A percentile compares a stretch with the other conserved stretches of the same genome.
Evolutionary conservation across 2,888 invertebrate species (phyloP).

Genomic region (Criorhina ranunculi): DNA sequence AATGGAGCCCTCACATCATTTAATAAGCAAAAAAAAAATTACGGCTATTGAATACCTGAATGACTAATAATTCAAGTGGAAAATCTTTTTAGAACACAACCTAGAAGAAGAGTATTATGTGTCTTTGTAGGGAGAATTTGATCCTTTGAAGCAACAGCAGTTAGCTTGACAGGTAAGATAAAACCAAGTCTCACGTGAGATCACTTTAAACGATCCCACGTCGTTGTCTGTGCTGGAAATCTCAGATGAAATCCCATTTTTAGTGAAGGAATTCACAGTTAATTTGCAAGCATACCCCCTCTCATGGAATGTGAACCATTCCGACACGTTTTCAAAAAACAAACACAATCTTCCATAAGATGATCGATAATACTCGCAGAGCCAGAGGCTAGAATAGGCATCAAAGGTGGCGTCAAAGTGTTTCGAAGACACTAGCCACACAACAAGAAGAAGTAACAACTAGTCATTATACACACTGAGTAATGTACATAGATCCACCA

Average conservation of each 20-base stretch:
- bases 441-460: not conserved
- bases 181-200: constrained; percentile 1
- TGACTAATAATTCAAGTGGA: constrained; percentile 71
- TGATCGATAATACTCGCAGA: constrained; percentile 20
- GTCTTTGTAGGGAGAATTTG: constrained; percentile 79
- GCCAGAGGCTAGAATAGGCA: constrained; percentile 10
- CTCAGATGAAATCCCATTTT: constrained; percentile 2
- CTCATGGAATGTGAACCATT: constrained; percentile 11
- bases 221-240: not conserved
- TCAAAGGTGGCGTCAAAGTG: constrained; percentile 19
- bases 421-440: constrained; percentile 19
- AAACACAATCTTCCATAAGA: constrained; percentile 12
- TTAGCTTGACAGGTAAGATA: constrained; percentile 20
- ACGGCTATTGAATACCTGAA: constrained; percentile 65
- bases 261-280: constrained; percentile 33
- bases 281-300: constrained; percentile 17
- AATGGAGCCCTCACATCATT: constrained; percentile 47
- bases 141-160: constrained; percentile 69
- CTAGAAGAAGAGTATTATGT: constrained; percentile 66
- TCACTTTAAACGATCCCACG: constrained; percentile 7
- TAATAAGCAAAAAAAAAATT: constrained; percentile 18
- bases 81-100: constrained; percentile 73
- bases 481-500: not conserved
- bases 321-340: constrained; percentile 28
- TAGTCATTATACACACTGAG: constrained; percentile 6